Percentiles rank a stretch among this genome's conserved stretches.
phyloP scores from a whole-genome alignment of 2,888 invertebrate genomes.

The Ceramica pisi region DNA sequence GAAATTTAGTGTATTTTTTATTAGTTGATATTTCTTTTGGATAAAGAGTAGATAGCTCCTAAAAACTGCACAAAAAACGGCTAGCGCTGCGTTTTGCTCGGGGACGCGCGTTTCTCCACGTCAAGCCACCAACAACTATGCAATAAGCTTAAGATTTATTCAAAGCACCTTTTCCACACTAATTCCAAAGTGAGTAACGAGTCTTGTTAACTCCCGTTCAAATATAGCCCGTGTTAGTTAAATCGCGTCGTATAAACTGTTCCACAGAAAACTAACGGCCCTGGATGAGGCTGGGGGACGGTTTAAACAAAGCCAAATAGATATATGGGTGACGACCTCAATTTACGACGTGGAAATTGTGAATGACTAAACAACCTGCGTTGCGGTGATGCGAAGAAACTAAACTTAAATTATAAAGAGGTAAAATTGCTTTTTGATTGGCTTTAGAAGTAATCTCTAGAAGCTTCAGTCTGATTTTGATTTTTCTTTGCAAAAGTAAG shows the following conservation, averaged over 20 bases:
- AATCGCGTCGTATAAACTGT: constrained; percentile 50
- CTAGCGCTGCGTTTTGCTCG: too few species aligned
- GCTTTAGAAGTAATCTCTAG: neutral
- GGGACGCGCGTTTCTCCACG: constrained; percentile 1
- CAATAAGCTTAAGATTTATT: constrained; percentile 50
- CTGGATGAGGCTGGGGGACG: constrained; percentile 55
- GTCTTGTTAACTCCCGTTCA: constrained; percentile 48
- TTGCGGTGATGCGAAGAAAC: neutral
- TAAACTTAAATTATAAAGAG: neutral
- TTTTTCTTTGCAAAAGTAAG: too few species aligned
- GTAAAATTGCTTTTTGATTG: neutral
- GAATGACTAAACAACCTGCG: constrained; percentile 28
- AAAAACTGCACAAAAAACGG: too few species aligned
- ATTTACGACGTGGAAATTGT: constrained; percentile 41
- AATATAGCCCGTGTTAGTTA: constrained; percentile 59
- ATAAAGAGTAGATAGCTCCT: too few species aligned
- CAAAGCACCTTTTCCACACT: constrained; percentile 25
- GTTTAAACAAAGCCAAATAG: constrained; percentile 55
- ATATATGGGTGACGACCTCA: constrained; percentile 52
- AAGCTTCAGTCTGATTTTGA: too few species aligned
- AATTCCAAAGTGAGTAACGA: constrained; percentile 51
- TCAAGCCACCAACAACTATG: constrained; percentile 25
- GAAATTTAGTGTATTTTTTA: too few species aligned
- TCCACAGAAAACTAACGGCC: constrained; percentile 53
- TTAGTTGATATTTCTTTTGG: too few species aligned